Evolutionary conservation across 2,888 invertebrate species (phyloP), one percentile per base, ranked within the genome.

Genomic region (Cantharis nigra): DNA sequence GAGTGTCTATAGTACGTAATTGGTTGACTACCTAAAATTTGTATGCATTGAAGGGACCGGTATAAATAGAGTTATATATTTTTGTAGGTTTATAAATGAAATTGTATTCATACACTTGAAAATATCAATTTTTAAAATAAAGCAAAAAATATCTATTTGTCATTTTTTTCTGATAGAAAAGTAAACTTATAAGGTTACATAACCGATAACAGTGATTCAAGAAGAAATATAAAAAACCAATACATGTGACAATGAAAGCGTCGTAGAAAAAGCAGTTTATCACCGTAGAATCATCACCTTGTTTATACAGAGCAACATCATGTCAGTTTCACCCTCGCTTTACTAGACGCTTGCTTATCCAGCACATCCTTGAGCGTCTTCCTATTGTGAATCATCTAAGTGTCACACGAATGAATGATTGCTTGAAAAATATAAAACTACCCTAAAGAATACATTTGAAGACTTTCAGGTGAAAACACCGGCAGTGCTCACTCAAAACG

Each of bases 361-460:
- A 23, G 70, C 33, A 28, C 64, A 72, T 78, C 71, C 72, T 78
- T 78, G 71, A 63, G 63, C 70, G 75, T 78, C 75, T 75, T 78
- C 73, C 78, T 73, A 75, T 78, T 78, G 75, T 78, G 75, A 72
- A 67, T 69, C 75, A 73, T 74, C 77, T 62, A 73, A 77, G 77
- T 78, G 80, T 80, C 80, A 77, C 63, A 33, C 67, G 75, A 80
- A 79, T 80, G 80, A 80, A 78, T 78, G 79, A 80, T 80, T 80
- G 78, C 80, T 70, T 71, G 64, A 67, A 71, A 49, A 49, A 78
- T 79, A 80, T 79, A 80, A 79, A 78, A 78, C 79, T 76, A 80
- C 79, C 76, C 75, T 49, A 80, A 78, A 78, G 72, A 72, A 76
- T 76, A 76, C 76, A 71, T 77, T 72, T 72, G 71, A 76, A 78